Evolutionary conservation across 92 coral and sea anemone species (phyloP).

Genomic region (Isaurus tuberculatus): DNA sequence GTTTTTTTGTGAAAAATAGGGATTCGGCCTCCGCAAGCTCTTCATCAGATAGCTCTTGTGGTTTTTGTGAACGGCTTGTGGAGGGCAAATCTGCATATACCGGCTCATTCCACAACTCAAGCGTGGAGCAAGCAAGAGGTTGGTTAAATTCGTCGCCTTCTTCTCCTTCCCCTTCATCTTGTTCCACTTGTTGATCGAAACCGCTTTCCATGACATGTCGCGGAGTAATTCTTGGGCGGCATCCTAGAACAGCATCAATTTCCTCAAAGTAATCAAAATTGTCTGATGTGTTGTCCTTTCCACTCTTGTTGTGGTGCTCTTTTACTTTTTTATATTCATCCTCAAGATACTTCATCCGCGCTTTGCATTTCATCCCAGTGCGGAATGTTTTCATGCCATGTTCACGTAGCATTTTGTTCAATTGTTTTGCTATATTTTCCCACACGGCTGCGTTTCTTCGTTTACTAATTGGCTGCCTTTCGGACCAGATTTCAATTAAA

Average conservation of each 20-base stretch:
- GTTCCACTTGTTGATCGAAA: background rate
- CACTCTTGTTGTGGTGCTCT: constrained; percentile 47
- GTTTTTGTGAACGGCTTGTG: background rate
- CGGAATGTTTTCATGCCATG: constrained; percentile 59
- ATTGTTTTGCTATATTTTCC: constrained; percentile 60
- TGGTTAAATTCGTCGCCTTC: background rate
- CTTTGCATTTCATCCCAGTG: constrained; percentile 66
- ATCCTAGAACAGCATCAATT: constrained; percentile 37
- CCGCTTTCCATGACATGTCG: constrained; percentile 12
- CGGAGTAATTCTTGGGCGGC: constrained; percentile 19
- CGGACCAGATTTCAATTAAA: constrained; percentile 3
- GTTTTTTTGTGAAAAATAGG: constrained; percentile 13
- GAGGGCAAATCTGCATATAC: background rate
- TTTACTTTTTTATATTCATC: constrained; percentile 64
- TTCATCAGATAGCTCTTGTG: background rate
- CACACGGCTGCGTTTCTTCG: constrained; percentile 53
- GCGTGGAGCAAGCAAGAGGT: background rate
- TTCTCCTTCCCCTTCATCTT: background rate
- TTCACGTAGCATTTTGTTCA: constrained; percentile 46
- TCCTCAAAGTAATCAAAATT: constrained; percentile 63
- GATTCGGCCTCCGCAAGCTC: constrained; percentile 27
- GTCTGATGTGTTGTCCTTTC: constrained; percentile 52
- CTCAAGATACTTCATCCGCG: constrained; percentile 57
- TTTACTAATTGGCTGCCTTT: constrained; percentile 53
- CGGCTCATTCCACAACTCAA: too few relatives aligned